These are phyloP conservation scores for Euura lappo DNA, from an alignment of 1,140 invertebrate genomes.

Conservation along the genomic window DNA sequence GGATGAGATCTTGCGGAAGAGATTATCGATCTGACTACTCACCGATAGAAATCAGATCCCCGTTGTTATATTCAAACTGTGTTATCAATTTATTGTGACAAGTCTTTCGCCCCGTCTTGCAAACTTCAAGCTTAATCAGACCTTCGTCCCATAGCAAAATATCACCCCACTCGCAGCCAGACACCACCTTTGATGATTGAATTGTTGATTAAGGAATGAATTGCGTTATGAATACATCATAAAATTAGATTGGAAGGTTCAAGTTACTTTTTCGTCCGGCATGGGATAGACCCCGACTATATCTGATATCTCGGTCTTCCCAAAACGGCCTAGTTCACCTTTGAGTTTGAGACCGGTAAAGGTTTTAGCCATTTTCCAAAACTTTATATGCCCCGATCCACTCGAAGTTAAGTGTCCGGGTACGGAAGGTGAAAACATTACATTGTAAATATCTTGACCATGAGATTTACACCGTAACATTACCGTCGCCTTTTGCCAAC, in stretches of 20 bases:
- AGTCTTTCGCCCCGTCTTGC: slow-evolving; percentile 68
- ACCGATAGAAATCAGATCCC: slow-evolving; percentile 67
- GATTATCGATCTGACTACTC: slow-evolving; percentile 25
- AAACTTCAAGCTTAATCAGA: slow-evolving; percentile 82
- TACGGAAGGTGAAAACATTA: slow-evolving; percentile 80
- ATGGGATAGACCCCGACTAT: slow-evolving; percentile 83
- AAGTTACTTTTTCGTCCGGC: slow-evolving; percentile 80
- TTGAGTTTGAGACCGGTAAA: slow-evolving; percentile 91
- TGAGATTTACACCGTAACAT: slow-evolving; percentile 80
- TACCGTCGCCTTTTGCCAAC: slow-evolving; percentile 78
- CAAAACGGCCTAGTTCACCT: slow-evolving; percentile 85
- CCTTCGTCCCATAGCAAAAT: slow-evolving; percentile 88
- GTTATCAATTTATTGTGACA: slow-evolving; percentile 78
- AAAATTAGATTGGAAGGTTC: neutral
- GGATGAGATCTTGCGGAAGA: slow-evolving; percentile 57
- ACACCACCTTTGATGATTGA: slow-evolving; percentile 66
- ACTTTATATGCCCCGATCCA: slow-evolving; percentile 84
- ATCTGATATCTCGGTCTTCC: slow-evolving; percentile 89
- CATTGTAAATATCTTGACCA: slow-evolving; percentile 77
- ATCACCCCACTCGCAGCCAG: slow-evolving; percentile 89
- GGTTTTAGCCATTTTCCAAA: slow-evolving; percentile 91
- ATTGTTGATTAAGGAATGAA: neutral
- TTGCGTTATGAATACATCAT: neutral
- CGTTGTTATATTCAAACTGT: slow-evolving; percentile 73
- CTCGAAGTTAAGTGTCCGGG: slow-evolving; percentile 78